These are phyloP conservation scores for Mungos mungo DNA, from an alignment of 2,113 vertebrate species.

Conservation along the genomic window DNA sequence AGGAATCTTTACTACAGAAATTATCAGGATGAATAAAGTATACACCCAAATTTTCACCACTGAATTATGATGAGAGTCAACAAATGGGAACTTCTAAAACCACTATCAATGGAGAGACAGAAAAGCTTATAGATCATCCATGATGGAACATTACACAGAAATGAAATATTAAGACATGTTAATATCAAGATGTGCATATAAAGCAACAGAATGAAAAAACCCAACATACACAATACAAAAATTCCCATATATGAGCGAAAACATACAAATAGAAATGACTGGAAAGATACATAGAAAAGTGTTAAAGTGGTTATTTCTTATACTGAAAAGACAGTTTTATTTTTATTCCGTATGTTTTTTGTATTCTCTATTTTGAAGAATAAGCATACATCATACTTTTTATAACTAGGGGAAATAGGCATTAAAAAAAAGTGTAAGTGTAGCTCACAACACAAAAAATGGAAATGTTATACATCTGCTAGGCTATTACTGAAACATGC, in stretches of 20 bases:
- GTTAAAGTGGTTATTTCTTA: constrained; percentile 27
- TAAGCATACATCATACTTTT: constrained; percentile 19
- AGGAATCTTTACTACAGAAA: constrained; percentile 32
- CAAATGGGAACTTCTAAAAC: constrained; percentile 29
- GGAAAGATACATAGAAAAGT: neutral
- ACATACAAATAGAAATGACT: neutral
- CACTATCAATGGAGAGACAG: neutral
- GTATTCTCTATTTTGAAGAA: constrained; percentile 42
- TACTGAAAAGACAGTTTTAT: neutral
- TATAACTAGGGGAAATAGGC: neutral
- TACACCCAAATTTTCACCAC: neutral
- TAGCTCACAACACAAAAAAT: neutral
- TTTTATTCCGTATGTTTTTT: neutral
- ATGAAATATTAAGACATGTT: neutral
- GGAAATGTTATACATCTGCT: neutral
- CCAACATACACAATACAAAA: neutral
- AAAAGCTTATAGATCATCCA: neutral
- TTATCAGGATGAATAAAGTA: constrained; percentile 34
- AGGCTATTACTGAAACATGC: constrained; percentile 49
- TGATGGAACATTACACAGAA: neutral
- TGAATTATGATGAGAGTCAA: constrained; percentile 1
- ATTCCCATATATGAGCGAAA: neutral
- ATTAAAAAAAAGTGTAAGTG: neutral
- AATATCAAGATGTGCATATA: neutral
- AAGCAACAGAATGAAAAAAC: neutral